Percentiles rank a stretch among this genome's conserved stretches.
Conservation (phyloP, 2,888 invertebrate genomes). For the Phyllotreta cruciferae region DNA sequence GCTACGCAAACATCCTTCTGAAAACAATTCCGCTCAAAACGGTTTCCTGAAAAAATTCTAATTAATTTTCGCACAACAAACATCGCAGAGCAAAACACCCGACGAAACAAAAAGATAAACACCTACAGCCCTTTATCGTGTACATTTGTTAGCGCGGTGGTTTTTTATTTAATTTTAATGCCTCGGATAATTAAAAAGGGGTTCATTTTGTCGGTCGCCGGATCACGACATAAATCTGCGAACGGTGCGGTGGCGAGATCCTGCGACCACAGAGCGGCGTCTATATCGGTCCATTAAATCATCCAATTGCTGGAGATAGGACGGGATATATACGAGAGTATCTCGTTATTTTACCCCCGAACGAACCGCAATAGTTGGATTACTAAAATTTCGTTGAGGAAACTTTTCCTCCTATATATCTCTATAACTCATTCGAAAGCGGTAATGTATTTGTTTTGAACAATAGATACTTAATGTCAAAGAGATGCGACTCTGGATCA, state of each 20-base stretch:
- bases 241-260: conserved; percentile 48
- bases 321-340: too few relatives aligned
- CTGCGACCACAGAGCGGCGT: conserved; percentile 49
- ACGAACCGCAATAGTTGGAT: too few relatives aligned
- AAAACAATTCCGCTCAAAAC: conserved; percentile 17
- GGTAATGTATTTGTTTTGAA: too few relatives aligned
- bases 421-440: too few relatives aligned
- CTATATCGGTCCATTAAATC: conserved; percentile 57
- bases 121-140: conserved; percentile 25
- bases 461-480: too few relatives aligned
- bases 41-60: conserved; percentile 11
- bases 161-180: conserved; percentile 44
- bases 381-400: too few relatives aligned
- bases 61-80: conserved; percentile 20
- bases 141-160: conserved; percentile 27
- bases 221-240: conserved; percentile 32
- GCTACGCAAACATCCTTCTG: conserved; percentile 2
- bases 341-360: conserved; percentile 40
- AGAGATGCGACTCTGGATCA: too few relatives aligned
- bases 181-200: conserved; percentile 54
- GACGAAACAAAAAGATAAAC: conserved; percentile 26
- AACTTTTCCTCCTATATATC: too few relatives aligned
- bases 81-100: conserved; percentile 11
- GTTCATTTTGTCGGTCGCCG: conserved; percentile 31
- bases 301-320: conserved; percentile 58